These are phyloP conservation scores for Acrossocheilus fasciatus DNA, from an alignment of 2,797 vertebrate species.

Conservation along the genomic window DNA sequence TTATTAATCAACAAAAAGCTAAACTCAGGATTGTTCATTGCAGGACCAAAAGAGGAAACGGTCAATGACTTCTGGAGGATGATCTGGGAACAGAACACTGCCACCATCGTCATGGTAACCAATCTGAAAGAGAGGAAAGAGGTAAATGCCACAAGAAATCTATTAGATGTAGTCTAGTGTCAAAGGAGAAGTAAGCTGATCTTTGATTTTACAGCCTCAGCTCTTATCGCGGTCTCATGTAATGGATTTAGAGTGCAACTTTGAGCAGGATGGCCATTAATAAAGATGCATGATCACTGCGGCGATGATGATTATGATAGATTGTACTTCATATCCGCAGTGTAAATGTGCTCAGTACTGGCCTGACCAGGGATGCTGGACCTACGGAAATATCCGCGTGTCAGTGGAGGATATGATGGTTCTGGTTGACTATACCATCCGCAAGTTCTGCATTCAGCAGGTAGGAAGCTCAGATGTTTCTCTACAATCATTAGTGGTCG, in stretches of 20 bases:
- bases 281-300: constrained; percentile 19
- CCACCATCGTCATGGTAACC: constrained; percentile 98
- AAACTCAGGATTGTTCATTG: constrained; percentile 15
- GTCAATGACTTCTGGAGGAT: constrained; percentile 99
- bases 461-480: constrained; percentile 67
- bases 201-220: background rate
- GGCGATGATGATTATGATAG: background rate
- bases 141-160: constrained; percentile 70
- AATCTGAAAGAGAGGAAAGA: constrained; percentile 98
- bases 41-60: constrained; percentile 98
- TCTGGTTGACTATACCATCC: constrained; percentile 96
- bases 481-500: background rate
- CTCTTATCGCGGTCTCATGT: background rate
- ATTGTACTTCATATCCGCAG: constrained; percentile 71
- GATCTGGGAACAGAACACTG: constrained; percentile 99
- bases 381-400: constrained; percentile 96
- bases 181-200: constrained; percentile 22
- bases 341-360: constrained; percentile 99
- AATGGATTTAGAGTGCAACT: constrained; percentile 25
- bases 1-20: background rate
- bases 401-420: constrained; percentile 96
- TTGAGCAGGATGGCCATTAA: constrained; percentile 5
- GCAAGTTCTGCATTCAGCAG: constrained; percentile 99
- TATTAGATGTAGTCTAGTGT: background rate
- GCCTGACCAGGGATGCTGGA: constrained; percentile 99